A percentile compares a stretch with the other conserved stretches of the same genome.
Conservation (phyloP, 2,797 vertebrate species). For the Phrynocephalus vlangalii region DNA sequence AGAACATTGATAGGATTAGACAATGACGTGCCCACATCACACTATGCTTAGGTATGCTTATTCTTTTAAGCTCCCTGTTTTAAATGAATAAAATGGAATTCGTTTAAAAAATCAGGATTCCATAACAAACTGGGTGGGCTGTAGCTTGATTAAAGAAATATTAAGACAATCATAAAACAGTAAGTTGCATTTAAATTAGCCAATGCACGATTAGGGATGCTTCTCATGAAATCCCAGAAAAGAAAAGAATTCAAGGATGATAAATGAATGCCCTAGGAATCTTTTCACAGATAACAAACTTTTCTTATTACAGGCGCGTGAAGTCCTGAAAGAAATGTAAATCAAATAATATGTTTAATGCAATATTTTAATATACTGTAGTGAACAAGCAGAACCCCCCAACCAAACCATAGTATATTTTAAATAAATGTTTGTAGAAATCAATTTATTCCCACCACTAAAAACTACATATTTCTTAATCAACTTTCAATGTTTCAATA, state of each 20-base stretch:
- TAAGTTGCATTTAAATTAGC: neutral
- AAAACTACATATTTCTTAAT: neutral
- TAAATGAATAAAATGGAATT: slow-evolving; percentile 8
- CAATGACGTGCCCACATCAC: neutral
- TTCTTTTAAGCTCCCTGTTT: neutral
- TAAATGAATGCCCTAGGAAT: slow-evolving; percentile 23
- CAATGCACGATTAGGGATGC: neutral
- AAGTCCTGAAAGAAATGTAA: slow-evolving; percentile 19
- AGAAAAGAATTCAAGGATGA: slow-evolving; percentile 15
- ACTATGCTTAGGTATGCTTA: neutral
- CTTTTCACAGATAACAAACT: slow-evolving; percentile 17
- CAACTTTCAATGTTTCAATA: neutral
- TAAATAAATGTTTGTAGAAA: neutral
- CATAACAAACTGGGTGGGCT: neutral
- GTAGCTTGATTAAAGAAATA: slow-evolving; percentile 22
- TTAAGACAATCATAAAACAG: slow-evolving; percentile 44
- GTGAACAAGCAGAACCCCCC: neutral
- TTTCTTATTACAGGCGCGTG: slow-evolving; percentile 2
- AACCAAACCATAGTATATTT: neutral
- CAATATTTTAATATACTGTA: slow-evolving; percentile 4
- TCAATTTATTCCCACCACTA: neutral
- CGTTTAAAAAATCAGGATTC: neutral
- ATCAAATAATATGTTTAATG: slow-evolving; percentile 18
- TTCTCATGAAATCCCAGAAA: slow-evolving; percentile 9
- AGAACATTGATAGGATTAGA: neutral